Percentiles rank a stretch among this genome's conserved stretches.
Evolutionary conservation across 2,888 invertebrate species (phyloP).

Genomic region (Meandrusa payeni): DNA sequence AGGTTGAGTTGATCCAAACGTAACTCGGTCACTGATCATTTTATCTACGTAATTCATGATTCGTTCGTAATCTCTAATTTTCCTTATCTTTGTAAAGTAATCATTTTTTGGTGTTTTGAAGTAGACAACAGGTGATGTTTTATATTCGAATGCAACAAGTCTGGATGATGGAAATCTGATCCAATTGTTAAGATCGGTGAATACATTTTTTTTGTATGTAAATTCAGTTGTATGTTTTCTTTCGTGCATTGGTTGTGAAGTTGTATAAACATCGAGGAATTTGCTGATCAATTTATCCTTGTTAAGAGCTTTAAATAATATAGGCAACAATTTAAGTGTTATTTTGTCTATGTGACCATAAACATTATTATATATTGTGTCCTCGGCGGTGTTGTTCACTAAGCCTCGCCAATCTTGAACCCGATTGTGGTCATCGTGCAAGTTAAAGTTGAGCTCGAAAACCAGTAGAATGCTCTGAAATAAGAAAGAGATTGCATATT

Average conservation of each 20-base stretch:
- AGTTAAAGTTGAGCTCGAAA: conserved; percentile 53
- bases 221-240: conserved; percentile 40
- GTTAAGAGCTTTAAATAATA: conserved; percentile 55
- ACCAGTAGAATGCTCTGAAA: conserved; percentile 63
- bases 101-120: conserved; percentile 55
- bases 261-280: conserved; percentile 46
- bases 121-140: conserved; percentile 48
- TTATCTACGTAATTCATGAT: conserved; percentile 61
- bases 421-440: conserved; percentile 1
- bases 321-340: conserved; percentile 52
- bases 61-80: conserved; percentile 58
- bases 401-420: conserved; percentile 48
- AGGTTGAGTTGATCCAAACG: conserved; percentile 35
- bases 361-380: conserved; percentile 41
- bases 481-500: conserved; percentile 24
- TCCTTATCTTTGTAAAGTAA: conserved; percentile 55
- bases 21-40: conserved; percentile 53
- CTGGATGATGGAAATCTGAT: conserved; percentile 45
- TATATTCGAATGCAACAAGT: conserved; percentile 48
- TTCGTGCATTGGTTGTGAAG: conserved; percentile 36
- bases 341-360: conserved; percentile 44
- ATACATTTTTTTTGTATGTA: conserved; percentile 42
- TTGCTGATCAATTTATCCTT: conserved; percentile 51
- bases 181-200: conserved; percentile 44
- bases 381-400: conserved; percentile 47